phyloP scores from a whole-genome alignment of 2,797 vertebrate species.

The Tapirus indicus region DNA sequence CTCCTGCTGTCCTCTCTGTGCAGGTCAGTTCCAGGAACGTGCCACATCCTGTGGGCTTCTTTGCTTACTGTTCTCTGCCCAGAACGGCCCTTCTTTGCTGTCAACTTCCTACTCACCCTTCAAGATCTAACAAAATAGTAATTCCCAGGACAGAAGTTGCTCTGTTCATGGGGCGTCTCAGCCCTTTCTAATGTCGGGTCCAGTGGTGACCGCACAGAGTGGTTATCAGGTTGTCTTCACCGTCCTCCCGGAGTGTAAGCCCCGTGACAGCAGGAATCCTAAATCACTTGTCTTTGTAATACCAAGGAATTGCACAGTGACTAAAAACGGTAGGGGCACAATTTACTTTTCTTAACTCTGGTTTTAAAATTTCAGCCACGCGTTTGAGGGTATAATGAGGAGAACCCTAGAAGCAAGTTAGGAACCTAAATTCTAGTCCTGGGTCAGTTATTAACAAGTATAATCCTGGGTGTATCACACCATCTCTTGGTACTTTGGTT shows the following conservation, averaged over 20 bases:
- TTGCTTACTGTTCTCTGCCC: neutral
- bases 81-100: neutral
- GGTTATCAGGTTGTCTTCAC: neutral
- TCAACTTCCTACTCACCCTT: neutral
- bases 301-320: neutral
- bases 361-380: slow-evolving; percentile 2
- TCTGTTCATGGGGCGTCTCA: neutral
- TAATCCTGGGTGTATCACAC: neutral
- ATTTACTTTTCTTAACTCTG: neutral
- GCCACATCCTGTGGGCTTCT: neutral
- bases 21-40: neutral
- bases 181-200: neutral
- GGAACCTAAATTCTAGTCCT: neutral
- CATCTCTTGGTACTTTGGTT: neutral
- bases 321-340: neutral
- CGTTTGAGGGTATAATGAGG: neutral
- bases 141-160: neutral
- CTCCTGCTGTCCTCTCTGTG: neutral
- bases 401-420: neutral
- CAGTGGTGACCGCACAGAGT: neutral
- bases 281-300: neutral
- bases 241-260: neutral
- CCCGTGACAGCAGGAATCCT: neutral
- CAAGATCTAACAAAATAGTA: neutral
- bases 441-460: neutral